Evolutionary conservation across 30 jellyfish, hydroid and myxozoan species (phyloP).

Genomic region (Aurelia coerulea): DNA sequence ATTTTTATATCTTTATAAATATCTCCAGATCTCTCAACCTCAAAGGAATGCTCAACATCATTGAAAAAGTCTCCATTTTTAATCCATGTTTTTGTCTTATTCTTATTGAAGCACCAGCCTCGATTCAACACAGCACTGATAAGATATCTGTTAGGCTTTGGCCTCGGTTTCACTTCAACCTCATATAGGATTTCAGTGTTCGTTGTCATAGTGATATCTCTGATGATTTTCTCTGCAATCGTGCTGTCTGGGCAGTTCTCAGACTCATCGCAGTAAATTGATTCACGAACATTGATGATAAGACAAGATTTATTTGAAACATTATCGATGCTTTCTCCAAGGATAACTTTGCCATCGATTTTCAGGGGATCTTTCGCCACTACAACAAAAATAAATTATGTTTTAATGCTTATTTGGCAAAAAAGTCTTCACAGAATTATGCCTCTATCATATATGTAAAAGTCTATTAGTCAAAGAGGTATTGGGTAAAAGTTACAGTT

Average conservation of each 20-base stretch:
- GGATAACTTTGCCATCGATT: constrained; percentile 7
- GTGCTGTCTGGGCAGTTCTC: constrained; percentile 38
- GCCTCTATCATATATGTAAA: too few relatives aligned
- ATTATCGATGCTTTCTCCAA: constrained; percentile 8
- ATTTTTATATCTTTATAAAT: constrained; percentile 20
- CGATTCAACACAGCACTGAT: constrained; percentile 32
- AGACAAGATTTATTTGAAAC: constrained; percentile 29
- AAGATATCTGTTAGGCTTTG: constrained; percentile 33
- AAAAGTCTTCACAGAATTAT: too few relatives aligned
- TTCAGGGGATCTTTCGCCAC: too few relatives aligned
- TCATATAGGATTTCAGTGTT: constrained; percentile 19
- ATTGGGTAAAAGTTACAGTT: too few relatives aligned
- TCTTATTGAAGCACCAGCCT: constrained; percentile 39
- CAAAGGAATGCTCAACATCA: constrained; percentile 28
- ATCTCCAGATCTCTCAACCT: constrained; percentile 1
- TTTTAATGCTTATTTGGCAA: too few relatives aligned
- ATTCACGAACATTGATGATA: constrained; percentile 26
- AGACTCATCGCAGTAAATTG: constrained; percentile 36
- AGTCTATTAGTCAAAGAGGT: too few relatives aligned
- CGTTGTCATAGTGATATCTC: constrained; percentile 7
- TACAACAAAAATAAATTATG: too few relatives aligned
- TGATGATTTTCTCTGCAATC: constrained; percentile 16
- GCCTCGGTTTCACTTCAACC: constrained; percentile 45
- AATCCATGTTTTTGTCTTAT: constrained; percentile 23
- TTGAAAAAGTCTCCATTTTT: constrained; percentile 36